A percentile compares a stretch with the other conserved stretches of the same genome.
Conservation (phyloP, 2,113 vertebrate genomes). For the Oceanites oceanicus region DNA sequence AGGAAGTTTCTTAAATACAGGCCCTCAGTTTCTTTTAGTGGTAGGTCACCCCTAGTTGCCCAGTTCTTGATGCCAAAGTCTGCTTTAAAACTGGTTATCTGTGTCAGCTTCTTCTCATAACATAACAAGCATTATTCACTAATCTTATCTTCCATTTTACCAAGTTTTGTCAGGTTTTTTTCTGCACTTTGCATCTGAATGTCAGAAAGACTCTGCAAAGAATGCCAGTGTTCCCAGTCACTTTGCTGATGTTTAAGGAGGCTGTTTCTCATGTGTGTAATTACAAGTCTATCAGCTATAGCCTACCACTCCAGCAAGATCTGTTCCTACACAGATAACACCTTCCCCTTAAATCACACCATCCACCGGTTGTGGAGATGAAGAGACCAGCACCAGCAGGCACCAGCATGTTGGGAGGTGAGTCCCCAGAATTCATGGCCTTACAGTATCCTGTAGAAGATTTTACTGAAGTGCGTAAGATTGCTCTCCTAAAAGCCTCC, state of each 20-base stretch:
- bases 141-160: not conserved
- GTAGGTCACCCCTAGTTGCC: conserved; percentile 28
- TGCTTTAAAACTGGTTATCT: conserved; percentile 9
- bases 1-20: conserved; percentile 49
- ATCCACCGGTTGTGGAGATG: not conserved
- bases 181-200: not conserved
- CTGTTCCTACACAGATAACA: not conserved
- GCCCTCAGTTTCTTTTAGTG: conserved; percentile 48
- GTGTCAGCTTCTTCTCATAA: conserved; percentile 8
- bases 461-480: not conserved
- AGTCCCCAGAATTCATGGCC: not conserved
- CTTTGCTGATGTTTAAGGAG: not conserved
- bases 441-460: not conserved
- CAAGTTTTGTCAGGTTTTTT: not conserved
- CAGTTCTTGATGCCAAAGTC: not conserved
- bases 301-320: not conserved
- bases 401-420: rapidly evolving
- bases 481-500: not conserved
- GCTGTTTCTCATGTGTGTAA: not conserved
- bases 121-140: not conserved
- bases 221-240: not conserved
- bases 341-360: not conserved
- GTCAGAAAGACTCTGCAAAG: not conserved
- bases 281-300: not conserved
- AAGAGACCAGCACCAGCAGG: not conserved